Evolutionary conservation across 2,888 invertebrate genomes (phyloP), one percentile per base, ranked within the genome.

Genomic region (Athetis lepigone): DNA sequence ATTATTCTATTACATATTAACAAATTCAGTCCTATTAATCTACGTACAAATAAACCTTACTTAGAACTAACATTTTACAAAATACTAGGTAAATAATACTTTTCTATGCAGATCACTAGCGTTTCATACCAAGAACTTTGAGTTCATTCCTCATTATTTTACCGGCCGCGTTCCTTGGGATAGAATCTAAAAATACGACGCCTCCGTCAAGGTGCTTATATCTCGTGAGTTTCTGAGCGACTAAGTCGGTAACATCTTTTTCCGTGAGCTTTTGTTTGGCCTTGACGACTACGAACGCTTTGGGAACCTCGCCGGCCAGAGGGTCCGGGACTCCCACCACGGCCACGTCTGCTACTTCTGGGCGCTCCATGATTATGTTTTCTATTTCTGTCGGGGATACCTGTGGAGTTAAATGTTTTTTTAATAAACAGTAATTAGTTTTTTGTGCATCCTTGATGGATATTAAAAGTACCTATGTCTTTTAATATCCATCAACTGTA

Each of bases 341-440:
- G 0, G 97, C 98, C 1, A 96, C 97, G 85, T 98, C 98, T 0
- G 96, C 95, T 11, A 98, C 96, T 63, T 96, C 96, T 0, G 96
- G 96, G 70, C 96, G 95, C 84, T 97, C 96, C 87, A 97, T 95
- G 42, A 98, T 95, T 6, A 98, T 86, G 75, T 96, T 97, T 90
- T 98, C 98, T 62, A 98, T 89, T 91, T 98, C 98, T 2, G 98
- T 97, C 21, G 98, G 98, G 0, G 98, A 97, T 27, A 98, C 98
- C 97, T 98, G 92, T 71, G 79, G 80, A 56, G n/a, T 11, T 0
- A 43, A 40, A 25, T 0, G 0, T 13, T 59, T 3, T 46, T 19
- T n/a, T 27, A 11, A 21, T 13, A 11, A 2, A 13, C 5, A 18
- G 9, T 47, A 6, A 5, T 21, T 46, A n/a, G n/a, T n/a, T 63